Evolutionary conservation across 2,113 vertebrate species (phyloP).

Genomic region (Mirza zaza): DNA sequence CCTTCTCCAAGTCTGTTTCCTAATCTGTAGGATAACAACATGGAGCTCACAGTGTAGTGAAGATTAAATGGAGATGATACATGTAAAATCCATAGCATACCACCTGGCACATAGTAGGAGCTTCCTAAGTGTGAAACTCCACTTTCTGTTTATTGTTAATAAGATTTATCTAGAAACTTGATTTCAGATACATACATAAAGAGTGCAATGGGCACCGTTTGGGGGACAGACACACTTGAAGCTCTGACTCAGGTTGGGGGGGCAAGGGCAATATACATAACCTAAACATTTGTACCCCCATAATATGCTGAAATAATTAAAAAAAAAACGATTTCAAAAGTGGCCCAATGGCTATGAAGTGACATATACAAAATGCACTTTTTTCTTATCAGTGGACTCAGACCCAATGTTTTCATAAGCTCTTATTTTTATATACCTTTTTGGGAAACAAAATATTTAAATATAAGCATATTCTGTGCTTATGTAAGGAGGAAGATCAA

Average conservation of each 20-base stretch:
- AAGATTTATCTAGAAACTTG: neutral
- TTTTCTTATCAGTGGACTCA: neutral
- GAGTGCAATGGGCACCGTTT: no score
- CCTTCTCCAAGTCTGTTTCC: neutral
- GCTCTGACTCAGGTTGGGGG: no score
- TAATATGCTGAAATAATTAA: no score
- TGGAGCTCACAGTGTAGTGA: neutral
- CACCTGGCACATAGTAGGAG: neutral
- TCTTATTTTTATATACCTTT: neutral
- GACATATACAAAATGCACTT: neutral
- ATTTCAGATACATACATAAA: neutral
- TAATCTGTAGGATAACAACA: neutral
- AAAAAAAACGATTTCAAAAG: neutral
- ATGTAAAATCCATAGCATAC: neutral
- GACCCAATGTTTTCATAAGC: neutral
- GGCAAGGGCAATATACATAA: no score
- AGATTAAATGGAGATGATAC: neutral
- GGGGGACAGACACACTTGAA: no score
- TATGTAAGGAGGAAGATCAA: neutral
- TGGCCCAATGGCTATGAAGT: neutral
- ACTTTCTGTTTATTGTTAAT: neutral
- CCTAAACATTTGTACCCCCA: no score
- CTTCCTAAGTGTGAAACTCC: neutral
- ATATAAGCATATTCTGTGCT: neutral
- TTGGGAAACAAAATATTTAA: constrained; percentile 30